Percentiles rank a stretch among this genome's conserved stretches.
Conservation (phyloP, 2,113 vertebrate species). For the Cyanoliseus patagonus region DNA sequence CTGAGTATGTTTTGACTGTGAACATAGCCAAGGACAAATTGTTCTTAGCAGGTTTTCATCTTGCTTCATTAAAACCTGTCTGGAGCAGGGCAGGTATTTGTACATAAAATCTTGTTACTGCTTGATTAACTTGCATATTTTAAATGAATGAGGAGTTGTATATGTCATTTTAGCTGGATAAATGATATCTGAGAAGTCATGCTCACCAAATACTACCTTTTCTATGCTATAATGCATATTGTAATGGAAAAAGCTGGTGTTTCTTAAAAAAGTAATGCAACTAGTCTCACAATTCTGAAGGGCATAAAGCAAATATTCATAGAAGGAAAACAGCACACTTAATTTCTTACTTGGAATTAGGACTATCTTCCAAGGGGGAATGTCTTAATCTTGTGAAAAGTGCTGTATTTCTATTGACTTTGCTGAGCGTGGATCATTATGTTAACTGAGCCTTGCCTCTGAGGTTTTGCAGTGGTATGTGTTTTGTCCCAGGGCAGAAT, state of each 20-base stretch:
- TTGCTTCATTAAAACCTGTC: neutral
- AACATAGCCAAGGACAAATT: neutral
- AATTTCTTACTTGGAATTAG: neutral
- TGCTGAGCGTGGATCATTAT: accelerated
- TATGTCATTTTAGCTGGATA: neutral
- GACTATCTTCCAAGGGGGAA: neutral
- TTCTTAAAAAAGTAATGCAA: neutral
- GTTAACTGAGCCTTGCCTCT: neutral
- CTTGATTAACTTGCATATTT: neutral
- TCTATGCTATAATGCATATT: neutral
- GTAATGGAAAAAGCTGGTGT: neutral
- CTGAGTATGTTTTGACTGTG: neutral
- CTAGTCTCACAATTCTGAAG: neutral
- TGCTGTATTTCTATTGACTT: neutral
- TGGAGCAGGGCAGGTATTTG: neutral
- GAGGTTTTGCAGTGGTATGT: neutral
- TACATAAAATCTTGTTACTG: neutral
- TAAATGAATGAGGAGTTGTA: neutral
- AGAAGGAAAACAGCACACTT: neutral
- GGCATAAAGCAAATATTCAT: neutral
- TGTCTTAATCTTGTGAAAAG: neutral
- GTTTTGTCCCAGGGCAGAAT: neutral
- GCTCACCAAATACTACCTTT: neutral
- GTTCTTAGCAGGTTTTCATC: neutral
- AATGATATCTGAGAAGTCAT: neutral